A percentile compares a stretch with the other conserved stretches of the same genome.
These are phyloP conservation scores for Zootoca vivipara DNA, from an alignment of 2,113 vertebrate species.

Conservation along the genomic window DNA sequence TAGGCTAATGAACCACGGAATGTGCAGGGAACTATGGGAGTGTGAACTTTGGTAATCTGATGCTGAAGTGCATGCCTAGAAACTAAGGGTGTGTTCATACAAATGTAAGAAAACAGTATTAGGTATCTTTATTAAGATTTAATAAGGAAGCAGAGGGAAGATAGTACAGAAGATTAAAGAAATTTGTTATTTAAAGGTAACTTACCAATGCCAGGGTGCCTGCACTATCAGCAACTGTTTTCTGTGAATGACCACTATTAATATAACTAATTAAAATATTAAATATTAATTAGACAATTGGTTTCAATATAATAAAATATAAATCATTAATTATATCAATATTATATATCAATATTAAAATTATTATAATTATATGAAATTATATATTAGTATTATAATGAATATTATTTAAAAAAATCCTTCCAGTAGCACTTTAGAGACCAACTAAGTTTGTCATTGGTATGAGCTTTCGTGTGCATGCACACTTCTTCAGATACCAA, in stretches of 20 bases:
- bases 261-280: background rate
- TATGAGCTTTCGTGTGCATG: too few species aligned
- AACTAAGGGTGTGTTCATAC: background rate
- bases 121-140: background rate
- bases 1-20: slow-evolving; percentile 47
- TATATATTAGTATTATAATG: too few species aligned
- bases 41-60: slow-evolving; percentile 32
- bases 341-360: too few species aligned
- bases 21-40: slow-evolving; percentile 27
- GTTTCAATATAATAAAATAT: too few species aligned
- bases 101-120: background rate
- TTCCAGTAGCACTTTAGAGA: too few species aligned
- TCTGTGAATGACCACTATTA: background rate
- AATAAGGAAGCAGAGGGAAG: background rate
- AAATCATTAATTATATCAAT: too few species aligned
- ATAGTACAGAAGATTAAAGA: background rate
- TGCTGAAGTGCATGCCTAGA: slow-evolving; percentile 14
- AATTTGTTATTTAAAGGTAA: background rate
- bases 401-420: too few species aligned
- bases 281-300: too few species aligned
- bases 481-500: too few species aligned
- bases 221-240: background rate
- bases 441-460: too few species aligned
- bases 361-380: too few species aligned
- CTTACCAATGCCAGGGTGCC: too few species aligned